These are phyloP conservation scores for Drosophila grimshawi DNA, from an alignment of 1,140 invertebrate species.

Conservation along the genomic window DNA sequence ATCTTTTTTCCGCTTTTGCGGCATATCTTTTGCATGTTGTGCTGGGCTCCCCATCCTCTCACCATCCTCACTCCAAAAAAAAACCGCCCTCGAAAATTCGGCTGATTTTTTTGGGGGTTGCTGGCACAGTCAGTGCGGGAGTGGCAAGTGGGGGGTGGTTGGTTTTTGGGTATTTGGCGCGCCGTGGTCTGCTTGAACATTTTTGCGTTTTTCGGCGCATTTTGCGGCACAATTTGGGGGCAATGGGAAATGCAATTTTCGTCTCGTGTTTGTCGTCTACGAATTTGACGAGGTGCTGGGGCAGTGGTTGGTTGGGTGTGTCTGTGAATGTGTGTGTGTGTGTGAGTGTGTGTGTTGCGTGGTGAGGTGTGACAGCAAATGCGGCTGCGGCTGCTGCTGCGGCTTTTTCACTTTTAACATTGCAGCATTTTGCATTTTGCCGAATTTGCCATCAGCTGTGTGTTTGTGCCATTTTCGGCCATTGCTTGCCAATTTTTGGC, in stretches of 20 bases:
- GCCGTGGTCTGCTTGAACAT: constrained; percentile 36
- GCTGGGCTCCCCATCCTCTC: constrained; percentile 37
- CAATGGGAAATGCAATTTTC: constrained; percentile 71
- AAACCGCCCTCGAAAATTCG: constrained; percentile 4
- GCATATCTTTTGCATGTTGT: constrained; percentile 81
- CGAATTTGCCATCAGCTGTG: constrained; percentile 54
- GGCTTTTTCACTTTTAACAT: constrained; percentile 81
- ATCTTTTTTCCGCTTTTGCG: constrained; percentile 74
- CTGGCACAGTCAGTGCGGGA: constrained; percentile 19
- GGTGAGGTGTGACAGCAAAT: constrained; percentile 63
- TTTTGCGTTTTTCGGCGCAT: constrained; percentile 48
- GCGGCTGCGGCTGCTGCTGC: constrained; percentile 77
- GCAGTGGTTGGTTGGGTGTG: not conserved
- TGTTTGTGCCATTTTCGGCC: constrained; percentile 55
- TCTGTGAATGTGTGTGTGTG: too few species aligned
- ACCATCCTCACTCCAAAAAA: not conserved
- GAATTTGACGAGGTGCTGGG: constrained; percentile 58
- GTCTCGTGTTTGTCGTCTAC: constrained; percentile 79
- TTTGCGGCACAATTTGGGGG: constrained; percentile 65
- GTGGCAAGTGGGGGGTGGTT: not conserved
- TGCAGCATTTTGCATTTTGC: constrained; percentile 46
- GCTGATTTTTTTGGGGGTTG: constrained; percentile 31
- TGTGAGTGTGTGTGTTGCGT: not conserved
- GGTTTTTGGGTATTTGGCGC: constrained; percentile 36
- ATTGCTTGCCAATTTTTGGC: constrained; percentile 7